These are phyloP conservation scores for Halcyon leucocephala DNA, from an alignment of 2,797 vertebrate genomes.

Conservation along the genomic window DNA sequence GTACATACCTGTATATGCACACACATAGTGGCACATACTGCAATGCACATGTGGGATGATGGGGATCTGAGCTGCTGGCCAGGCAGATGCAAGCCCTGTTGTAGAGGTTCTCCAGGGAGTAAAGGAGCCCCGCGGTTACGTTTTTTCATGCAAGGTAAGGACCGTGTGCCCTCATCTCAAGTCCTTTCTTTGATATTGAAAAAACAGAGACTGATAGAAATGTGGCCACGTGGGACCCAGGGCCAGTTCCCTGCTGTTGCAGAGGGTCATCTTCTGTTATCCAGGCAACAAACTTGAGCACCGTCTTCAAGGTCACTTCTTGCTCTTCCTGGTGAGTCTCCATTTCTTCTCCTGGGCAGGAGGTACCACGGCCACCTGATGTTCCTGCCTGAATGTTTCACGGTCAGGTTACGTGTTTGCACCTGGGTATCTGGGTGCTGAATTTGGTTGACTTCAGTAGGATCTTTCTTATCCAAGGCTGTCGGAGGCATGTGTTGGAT, in stretches of 20 bases:
- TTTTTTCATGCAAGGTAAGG: background rate
- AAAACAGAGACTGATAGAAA: background rate
- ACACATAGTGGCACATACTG: rapidly evolving
- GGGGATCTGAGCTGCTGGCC: background rate
- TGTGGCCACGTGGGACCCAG: rapidly evolving
- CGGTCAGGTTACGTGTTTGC: rapidly evolving
- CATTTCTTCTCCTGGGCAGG: background rate
- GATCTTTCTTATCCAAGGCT: background rate
- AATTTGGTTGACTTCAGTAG: background rate
- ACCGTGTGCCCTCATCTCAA: background rate
- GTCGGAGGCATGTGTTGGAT: background rate
- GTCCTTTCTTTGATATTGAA: background rate
- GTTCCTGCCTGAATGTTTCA: background rate
- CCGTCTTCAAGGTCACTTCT: background rate
- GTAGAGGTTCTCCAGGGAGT: background rate
- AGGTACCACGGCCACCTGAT: background rate
- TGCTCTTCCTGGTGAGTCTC: background rate
- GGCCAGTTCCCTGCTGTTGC: background rate
- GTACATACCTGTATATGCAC: background rate
- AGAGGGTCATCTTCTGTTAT: background rate
- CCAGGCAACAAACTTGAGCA: background rate
- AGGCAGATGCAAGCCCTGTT: background rate
- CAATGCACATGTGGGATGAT: background rate
- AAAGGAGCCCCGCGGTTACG: background rate
- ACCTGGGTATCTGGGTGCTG: background rate